Conservation (phyloP, 2,797 vertebrate species). For the Esox lucius region DNA sequence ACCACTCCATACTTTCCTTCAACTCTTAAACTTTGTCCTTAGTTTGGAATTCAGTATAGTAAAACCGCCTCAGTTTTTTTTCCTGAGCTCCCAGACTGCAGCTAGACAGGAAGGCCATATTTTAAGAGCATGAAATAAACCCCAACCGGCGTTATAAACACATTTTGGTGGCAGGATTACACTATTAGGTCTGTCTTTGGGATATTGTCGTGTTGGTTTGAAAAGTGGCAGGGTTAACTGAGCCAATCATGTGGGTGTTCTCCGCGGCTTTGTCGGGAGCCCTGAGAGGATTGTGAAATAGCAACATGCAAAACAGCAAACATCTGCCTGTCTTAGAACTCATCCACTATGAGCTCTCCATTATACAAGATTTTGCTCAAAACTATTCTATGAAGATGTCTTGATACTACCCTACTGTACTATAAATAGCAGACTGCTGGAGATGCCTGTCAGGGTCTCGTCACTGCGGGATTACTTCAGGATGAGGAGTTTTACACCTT, state of each 20-base stretch:
- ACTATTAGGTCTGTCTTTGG: conserved; percentile 29
- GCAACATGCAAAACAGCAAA: background rate
- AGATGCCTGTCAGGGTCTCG: background rate
- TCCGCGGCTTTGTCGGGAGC: conserved; percentile 2
- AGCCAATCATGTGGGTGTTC: conserved; percentile 11
- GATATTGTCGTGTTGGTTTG: conserved; percentile 27
- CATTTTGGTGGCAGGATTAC: conserved; percentile 39
- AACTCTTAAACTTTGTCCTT: conserved; percentile 14
- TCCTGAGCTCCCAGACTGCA: conserved; percentile 6
- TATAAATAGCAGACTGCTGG: background rate
- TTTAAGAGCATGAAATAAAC: conserved; percentile 27
- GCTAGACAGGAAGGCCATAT: conserved; percentile 15
- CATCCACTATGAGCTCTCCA: background rate
- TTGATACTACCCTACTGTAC: background rate
- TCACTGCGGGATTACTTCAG: too few relatives aligned
- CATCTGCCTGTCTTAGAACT: background rate
- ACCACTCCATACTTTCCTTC: background rate
- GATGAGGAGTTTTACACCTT: too few relatives aligned
- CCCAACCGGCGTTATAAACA: conserved; percentile 28
- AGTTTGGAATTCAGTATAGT: background rate
- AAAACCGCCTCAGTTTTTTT: background rate
- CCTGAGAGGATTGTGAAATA: background rate
- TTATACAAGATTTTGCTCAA: background rate
- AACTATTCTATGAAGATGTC: background rate
- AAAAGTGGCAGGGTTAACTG: conserved; percentile 4